A percentile compares a stretch with the other conserved stretches of the same genome.
Evolutionary conservation across 1,140 invertebrate species (phyloP).

Genomic region (Dendroctonus valens): DNA sequence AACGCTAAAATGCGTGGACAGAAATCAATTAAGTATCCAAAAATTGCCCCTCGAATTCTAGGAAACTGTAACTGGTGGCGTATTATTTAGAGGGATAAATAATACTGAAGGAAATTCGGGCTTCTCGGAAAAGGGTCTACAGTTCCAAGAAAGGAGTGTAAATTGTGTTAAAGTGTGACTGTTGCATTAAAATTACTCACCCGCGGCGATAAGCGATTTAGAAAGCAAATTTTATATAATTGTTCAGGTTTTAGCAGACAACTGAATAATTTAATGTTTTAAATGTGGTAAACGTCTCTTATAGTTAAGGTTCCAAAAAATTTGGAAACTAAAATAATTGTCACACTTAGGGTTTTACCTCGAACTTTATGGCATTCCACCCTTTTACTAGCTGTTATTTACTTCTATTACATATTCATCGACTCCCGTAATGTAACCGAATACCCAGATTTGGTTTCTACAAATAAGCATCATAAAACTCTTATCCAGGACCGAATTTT

Average conservation of each 20-base stretch:
- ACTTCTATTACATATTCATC: slow-evolving; percentile 29
- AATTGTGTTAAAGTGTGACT: no score
- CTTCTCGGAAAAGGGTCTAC: no score
- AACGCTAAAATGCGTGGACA: no score
- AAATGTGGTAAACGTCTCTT: background rate
- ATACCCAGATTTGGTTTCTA: slow-evolving; percentile 27
- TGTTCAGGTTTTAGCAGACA: background rate
- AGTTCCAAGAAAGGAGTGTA: no score
- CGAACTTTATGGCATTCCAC: slow-evolving; percentile 8
- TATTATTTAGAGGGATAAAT: background rate
- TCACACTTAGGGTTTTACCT: background rate
- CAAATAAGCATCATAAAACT: slow-evolving; percentile 19
- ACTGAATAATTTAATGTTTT: slow-evolving; percentile 1
- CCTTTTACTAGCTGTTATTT: slow-evolving; percentile 23
- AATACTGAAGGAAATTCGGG: no score
- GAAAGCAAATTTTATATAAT: background rate
- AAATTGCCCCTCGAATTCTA: no score
- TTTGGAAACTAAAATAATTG: background rate
- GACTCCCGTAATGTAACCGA: slow-evolving; percentile 25
- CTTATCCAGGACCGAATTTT: slow-evolving; percentile 2
- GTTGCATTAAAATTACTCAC: no score
- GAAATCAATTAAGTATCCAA: background rate
- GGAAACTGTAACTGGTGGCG: no score
- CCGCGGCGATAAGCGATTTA: no score
- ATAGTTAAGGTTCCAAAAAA: background rate